Evolutionary conservation across 2,888 invertebrate species (phyloP).

Genomic region (Pyralis farinalis): DNA sequence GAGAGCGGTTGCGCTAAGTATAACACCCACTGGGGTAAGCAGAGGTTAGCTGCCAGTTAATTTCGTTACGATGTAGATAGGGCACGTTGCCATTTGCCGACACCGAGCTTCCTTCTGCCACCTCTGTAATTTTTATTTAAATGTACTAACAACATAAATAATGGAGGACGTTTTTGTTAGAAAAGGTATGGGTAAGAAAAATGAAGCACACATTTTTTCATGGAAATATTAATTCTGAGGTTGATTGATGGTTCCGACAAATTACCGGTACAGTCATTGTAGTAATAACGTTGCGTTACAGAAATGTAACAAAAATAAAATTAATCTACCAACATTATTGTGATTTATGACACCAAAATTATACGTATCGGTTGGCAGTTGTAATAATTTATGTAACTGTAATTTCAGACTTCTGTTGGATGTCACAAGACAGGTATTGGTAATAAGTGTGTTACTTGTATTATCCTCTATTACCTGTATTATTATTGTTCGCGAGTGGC

Average conservation of each 20-base stretch:
- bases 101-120: constrained; percentile 46
- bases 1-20: constrained; percentile 40
- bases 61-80: constrained; percentile 69
- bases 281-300: background rate
- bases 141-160: constrained; percentile 45
- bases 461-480: no score
- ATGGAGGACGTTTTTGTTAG: constrained; percentile 25
- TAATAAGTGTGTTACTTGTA: no score
- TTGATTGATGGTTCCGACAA: constrained; percentile 33
- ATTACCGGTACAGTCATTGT: constrained; percentile 28
- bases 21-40: constrained; percentile 28
- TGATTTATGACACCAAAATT: background rate
- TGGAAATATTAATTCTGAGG: constrained; percentile 29
- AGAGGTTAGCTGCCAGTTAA: constrained; percentile 58
- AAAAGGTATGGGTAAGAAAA: constrained; percentile 10
- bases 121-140: constrained; percentile 59
- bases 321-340: background rate
- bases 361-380: background rate
- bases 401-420: no score
- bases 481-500: no score
- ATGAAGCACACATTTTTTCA: constrained; percentile 22
- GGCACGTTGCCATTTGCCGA: constrained; percentile 56
- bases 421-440: no score
- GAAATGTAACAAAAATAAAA: background rate
- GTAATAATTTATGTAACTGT: no score